phyloP scores from a whole-genome alignment of 2,113 vertebrate genomes.

The Cyprinodon brontotheroides region DNA sequence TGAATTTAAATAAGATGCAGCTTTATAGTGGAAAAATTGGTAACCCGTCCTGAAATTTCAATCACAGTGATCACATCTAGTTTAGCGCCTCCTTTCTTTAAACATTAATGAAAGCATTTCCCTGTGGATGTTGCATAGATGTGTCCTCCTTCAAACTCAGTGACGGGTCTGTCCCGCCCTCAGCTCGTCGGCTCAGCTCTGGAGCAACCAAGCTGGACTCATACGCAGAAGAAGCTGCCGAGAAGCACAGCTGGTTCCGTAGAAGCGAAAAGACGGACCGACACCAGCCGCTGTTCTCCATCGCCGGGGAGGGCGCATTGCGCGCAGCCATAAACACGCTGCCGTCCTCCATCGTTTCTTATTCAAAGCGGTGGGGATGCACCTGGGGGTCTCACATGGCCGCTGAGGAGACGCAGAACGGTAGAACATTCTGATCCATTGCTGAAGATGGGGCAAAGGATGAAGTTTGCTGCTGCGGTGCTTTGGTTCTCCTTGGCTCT shows the following conservation, averaged over 20 bases:
- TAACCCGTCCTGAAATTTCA: neutral
- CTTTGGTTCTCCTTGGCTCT: constrained; percentile 59
- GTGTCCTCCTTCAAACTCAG: constrained; percentile 40
- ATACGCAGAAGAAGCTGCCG: constrained; percentile 21
- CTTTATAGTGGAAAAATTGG: neutral
- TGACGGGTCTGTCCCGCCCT: constrained; percentile 47
- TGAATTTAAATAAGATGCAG: neutral
- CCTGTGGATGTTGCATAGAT: constrained; percentile 13
- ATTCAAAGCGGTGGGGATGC: neutral
- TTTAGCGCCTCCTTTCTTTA: neutral
- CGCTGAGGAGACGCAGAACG: constrained; percentile 7
- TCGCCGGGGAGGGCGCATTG: constrained; percentile 16
- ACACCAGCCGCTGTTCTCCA: constrained; percentile 4
- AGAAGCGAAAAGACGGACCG: constrained; percentile 2
- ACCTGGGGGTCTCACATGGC: constrained; percentile 26
- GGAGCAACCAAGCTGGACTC: constrained; percentile 31
- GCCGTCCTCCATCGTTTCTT: neutral
- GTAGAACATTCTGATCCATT: constrained; percentile 35
- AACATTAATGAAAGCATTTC: neutral
- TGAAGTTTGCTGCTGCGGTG: constrained; percentile 72
- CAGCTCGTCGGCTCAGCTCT: constrained; percentile 24
- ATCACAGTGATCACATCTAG: neutral
- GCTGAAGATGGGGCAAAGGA: constrained; percentile 34
- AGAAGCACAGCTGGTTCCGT: constrained; percentile 17
- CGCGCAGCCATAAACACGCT: neutral